Conservation (phyloP, 2,113 vertebrate species). For the Pithys albifrons region DNA sequence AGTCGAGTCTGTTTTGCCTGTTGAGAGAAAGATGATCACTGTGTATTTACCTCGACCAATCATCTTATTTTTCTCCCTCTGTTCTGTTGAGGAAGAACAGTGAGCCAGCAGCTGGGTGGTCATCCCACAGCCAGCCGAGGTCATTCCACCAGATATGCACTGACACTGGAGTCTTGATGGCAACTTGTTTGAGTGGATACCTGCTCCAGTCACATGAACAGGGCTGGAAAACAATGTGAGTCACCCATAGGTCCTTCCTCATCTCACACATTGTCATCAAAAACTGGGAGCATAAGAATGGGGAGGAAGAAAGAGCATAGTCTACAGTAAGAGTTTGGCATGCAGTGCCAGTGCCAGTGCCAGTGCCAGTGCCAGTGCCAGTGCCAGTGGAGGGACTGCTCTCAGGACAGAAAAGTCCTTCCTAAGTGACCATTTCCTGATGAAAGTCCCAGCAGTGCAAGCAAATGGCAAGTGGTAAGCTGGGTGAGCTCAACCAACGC, state of each 20-base stretch:
- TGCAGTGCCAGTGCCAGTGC: too few relatives aligned
- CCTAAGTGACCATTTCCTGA: background rate
- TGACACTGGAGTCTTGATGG: background rate
- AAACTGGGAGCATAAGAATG: accelerated
- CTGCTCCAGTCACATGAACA: accelerated
- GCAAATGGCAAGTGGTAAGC: background rate
- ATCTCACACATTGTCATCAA: background rate
- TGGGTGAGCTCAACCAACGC: background rate
- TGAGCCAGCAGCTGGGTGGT: background rate
- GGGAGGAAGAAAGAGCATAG: background rate
- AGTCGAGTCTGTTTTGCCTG: background rate
- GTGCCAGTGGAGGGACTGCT: background rate
- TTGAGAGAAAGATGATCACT: background rate
- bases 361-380: background rate
- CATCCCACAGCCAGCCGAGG: background rate
- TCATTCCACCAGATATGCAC: background rate
- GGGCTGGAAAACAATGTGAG: accelerated
- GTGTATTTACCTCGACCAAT: accelerated
- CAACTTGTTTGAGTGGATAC: background rate
- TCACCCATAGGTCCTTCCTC: background rate
- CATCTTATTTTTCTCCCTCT: background rate
- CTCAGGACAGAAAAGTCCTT: background rate
- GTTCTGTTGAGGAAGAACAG: background rate
- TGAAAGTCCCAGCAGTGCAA: accelerated
- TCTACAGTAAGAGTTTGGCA: background rate